Conservation (phyloP, 2,888 invertebrate genomes). For the Dugesia japonica region DNA sequence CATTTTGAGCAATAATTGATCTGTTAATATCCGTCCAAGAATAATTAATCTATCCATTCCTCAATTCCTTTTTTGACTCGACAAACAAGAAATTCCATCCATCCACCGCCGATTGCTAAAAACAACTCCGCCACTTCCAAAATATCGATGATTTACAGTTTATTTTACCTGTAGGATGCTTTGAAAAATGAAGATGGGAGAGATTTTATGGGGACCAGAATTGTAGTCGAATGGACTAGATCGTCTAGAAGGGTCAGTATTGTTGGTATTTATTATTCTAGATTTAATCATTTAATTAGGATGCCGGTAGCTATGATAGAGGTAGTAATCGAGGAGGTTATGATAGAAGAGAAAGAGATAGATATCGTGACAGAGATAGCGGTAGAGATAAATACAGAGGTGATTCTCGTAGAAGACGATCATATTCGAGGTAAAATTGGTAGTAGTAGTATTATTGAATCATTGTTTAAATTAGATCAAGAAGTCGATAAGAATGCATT, state of each 20-base stretch:
- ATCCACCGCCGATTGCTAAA: neutral
- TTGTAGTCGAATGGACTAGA: neutral
- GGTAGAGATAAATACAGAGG: neutral
- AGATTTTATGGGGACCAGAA: neutral
- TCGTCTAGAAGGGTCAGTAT: neutral
- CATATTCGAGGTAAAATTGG: neutral
- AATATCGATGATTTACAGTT: neutral
- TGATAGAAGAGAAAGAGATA: constrained; percentile 3
- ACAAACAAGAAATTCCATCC: neutral
- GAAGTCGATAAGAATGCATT: no score
- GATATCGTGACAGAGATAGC: neutral
- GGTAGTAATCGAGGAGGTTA: neutral
- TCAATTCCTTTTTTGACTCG: neutral
- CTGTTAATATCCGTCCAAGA: no score
- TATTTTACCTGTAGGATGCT: neutral
- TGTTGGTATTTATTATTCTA: neutral
- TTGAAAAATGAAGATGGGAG: constrained; percentile 5
- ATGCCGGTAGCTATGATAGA: constrained; percentile 8
- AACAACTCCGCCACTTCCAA: neutral
- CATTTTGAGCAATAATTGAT: no score
- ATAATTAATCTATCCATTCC: neutral
- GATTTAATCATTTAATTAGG: neutral
- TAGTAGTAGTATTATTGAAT: no score
- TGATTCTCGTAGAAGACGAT: neutral
- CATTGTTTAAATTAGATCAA: no score